These are phyloP conservation scores for Stegodyphus mimosarum DNA, from an alignment of 1,140 invertebrate species.

Conservation along the genomic window DNA sequence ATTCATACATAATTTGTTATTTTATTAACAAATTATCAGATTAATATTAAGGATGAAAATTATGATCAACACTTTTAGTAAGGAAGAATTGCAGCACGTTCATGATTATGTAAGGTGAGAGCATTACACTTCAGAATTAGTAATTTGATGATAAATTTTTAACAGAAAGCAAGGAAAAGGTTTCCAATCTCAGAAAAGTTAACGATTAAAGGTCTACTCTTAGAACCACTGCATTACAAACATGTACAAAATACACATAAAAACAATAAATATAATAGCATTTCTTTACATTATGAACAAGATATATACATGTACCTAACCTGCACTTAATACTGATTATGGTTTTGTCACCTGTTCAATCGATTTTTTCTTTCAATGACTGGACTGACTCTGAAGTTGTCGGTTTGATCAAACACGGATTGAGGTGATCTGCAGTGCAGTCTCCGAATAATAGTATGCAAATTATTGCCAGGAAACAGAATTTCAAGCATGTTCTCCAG, in stretches of 20 bases:
- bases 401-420: constrained; percentile 25
- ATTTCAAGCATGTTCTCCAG: constrained; percentile 83
- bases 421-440: constrained; percentile 72
- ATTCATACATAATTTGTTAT: too few relatives aligned
- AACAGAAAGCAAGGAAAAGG: too few relatives aligned
- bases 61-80: too few relatives aligned
- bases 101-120: too few relatives aligned
- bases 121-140: too few relatives aligned
- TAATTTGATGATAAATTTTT: too few relatives aligned
- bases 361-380: constrained; percentile 42
- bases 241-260: background rate
- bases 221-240: background rate
- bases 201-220: too few relatives aligned
- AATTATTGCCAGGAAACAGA: constrained; percentile 80
- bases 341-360: constrained; percentile 50
- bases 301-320: background rate
- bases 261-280: background rate
- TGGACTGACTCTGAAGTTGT: constrained; percentile 31
- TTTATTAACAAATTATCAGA: too few relatives aligned
- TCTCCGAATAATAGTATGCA: constrained; percentile 75
- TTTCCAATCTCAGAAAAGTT: too few relatives aligned
- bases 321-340: constrained; percentile 56
- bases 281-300: constrained; percentile 23
- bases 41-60: too few relatives aligned
- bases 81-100: too few relatives aligned